These are phyloP conservation scores for Ectemnius continuus DNA, from an alignment of 2,888 invertebrate genomes.

Conservation along the genomic window DNA sequence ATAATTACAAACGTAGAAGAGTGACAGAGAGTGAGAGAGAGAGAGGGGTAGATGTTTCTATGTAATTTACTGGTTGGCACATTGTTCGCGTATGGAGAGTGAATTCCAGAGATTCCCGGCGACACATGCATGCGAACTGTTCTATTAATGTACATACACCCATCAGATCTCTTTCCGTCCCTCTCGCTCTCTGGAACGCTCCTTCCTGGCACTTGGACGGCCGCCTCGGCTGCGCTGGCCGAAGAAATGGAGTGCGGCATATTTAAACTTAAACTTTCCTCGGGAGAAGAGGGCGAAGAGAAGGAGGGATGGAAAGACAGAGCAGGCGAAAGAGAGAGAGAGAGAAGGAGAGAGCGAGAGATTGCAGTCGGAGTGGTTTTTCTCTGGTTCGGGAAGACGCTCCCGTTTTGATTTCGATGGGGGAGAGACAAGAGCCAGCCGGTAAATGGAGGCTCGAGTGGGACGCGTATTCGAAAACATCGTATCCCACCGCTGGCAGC, in stretches of 20 bases:
- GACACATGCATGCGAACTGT: constrained; percentile 66
- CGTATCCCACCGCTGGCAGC: not conserved
- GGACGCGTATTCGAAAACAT: constrained; percentile 18
- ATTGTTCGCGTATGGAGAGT: constrained; percentile 55
- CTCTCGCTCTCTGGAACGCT: constrained; percentile 22
- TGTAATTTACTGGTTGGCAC: constrained; percentile 23
- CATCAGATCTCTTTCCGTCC: constrained; percentile 35
- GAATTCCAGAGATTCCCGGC: constrained; percentile 58
- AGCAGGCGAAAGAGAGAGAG: constrained; percentile 25
- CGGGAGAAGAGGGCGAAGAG: not conserved
- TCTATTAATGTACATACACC: constrained; percentile 67
- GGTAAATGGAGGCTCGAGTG: constrained; percentile 44
- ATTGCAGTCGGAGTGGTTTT: constrained; percentile 35
- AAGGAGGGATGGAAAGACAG: not conserved
- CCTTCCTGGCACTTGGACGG: constrained; percentile 23
- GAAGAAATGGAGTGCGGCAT: constrained; percentile 37
- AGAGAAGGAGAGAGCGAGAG: constrained; percentile 50
- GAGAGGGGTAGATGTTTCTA: no score
- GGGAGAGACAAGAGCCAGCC: constrained; percentile 47
- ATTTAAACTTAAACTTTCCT: constrained; percentile 43
- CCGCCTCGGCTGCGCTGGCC: constrained; percentile 11
- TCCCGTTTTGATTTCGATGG: constrained; percentile 42
- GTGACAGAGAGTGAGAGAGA: no score
- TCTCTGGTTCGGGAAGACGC: constrained; percentile 22
- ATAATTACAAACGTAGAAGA: no score